These are phyloP conservation scores for Galerucella calmariensis DNA, from an alignment of 2,888 invertebrate species.

Conservation along the genomic window DNA sequence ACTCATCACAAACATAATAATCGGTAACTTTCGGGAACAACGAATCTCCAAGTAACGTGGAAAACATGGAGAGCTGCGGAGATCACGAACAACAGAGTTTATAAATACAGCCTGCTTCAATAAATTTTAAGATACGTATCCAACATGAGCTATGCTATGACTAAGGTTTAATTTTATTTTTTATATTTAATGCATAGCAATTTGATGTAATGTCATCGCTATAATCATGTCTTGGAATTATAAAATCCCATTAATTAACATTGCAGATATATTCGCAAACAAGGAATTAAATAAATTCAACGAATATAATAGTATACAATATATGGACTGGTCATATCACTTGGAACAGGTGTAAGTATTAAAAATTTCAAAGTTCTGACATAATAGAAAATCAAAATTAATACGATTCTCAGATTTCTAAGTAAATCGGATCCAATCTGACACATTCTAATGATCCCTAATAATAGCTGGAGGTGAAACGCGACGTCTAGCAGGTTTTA, in stretches of 20 bases:
- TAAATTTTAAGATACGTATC: no score
- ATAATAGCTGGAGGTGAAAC: constrained; percentile 5
- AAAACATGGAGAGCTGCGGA: no score
- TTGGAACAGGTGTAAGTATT: no score
- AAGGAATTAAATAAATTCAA: neutral
- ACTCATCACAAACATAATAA: no score
- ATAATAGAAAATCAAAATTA: neutral
- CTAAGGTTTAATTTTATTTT: neutral
- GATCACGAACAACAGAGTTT: no score
- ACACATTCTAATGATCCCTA: constrained; percentile 12
- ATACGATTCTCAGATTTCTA: no score
- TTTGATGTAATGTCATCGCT: neutral
- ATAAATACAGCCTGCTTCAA: no score
- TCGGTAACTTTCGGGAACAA: no score
- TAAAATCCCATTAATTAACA: neutral
- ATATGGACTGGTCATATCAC: no score
- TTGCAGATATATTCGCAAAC: neutral
- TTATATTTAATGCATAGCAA: neutral
- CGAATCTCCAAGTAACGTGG: no score
- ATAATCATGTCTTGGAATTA: neutral
- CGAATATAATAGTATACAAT: no score
- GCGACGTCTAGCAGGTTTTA: constrained; percentile 10
- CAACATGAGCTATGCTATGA: no score
- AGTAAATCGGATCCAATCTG: constrained; percentile 3
- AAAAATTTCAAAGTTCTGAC: neutral